Conservation (phyloP, 1,140 invertebrate genomes). For the Scaptodrosophila lebanonensis region DNA sequence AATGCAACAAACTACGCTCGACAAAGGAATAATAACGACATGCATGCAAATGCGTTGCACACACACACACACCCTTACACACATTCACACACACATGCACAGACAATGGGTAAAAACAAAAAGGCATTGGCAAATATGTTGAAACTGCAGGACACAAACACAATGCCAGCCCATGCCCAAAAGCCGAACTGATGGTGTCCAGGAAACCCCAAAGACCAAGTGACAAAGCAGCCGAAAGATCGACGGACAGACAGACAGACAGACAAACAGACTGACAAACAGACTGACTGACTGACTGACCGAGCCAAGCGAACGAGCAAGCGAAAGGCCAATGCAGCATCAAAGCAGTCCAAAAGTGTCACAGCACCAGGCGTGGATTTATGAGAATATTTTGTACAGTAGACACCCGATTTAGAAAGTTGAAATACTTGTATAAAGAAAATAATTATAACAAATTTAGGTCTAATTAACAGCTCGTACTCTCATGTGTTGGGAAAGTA, state of each 20-base stretch:
- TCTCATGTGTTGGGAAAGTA: too few species aligned
- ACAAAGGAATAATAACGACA: conserved; percentile 47
- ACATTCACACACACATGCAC: too few species aligned
- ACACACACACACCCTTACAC: conserved; percentile 1
- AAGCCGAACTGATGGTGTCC: neutral
- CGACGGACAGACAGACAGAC: neutral
- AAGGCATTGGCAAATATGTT: conserved; percentile 56
- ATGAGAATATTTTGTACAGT: too few species aligned
- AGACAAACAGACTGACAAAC: conserved; percentile 6
- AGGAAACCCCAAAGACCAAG: neutral
- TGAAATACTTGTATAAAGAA: too few species aligned
- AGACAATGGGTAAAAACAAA: conserved; percentile 20
- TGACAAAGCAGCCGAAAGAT: conserved; percentile 11
- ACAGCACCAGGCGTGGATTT: conserved; percentile 46
- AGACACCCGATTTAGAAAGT: too few species aligned
- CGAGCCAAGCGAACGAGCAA: too few species aligned
- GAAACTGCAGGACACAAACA: conserved; percentile 24
- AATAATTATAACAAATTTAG: too few species aligned
- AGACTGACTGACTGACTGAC: too few species aligned
- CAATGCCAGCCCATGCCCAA: conserved; percentile 10
- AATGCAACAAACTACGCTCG: conserved; percentile 42
- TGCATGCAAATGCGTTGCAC: conserved; percentile 40
- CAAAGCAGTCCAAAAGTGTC: conserved; percentile 2
- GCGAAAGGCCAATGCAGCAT: neutral
- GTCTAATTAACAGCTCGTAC: too few species aligned